Conservation (phyloP, 2,113 vertebrate species). For the Noctilio leporinus region DNA sequence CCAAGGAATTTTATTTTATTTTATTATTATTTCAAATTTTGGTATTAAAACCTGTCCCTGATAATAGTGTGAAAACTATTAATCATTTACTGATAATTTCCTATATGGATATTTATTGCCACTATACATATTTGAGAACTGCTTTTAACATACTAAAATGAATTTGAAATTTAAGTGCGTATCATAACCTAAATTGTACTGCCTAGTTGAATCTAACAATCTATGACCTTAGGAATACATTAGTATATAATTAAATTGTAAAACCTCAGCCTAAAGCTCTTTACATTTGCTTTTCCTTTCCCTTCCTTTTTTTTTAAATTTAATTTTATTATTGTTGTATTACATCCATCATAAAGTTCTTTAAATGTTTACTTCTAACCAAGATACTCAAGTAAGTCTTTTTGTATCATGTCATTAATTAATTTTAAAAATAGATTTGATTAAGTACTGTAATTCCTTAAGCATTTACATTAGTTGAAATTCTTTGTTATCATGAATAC, state of each 20-base stretch:
- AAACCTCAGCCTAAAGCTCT: neutral
- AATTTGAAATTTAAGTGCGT: neutral
- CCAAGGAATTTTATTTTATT: neutral
- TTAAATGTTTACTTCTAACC: neutral
- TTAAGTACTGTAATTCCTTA: neutral
- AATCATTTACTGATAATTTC: neutral
- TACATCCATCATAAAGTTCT: too few relatives aligned
- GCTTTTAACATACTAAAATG: neutral
- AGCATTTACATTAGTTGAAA: neutral
- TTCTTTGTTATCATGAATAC: neutral
- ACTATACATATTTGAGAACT: neutral
- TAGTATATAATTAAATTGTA: neutral
- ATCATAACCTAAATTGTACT: neutral
- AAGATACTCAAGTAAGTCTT: neutral
- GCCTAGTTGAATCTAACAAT: neutral
- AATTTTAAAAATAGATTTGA: neutral
- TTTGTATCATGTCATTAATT: neutral
- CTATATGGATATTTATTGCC: neutral
- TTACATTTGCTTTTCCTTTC: too few relatives aligned
- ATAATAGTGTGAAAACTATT: neutral
- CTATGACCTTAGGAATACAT: neutral
- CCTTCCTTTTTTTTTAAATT: too few relatives aligned
- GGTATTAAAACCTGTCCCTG: neutral
- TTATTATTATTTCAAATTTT: constrained; percentile 5
- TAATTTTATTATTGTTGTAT: too few relatives aligned